These are phyloP conservation scores for Muntiacus muntjak DNA, from an alignment of 2,113 vertebrate species.

Conservation along the genomic window DNA sequence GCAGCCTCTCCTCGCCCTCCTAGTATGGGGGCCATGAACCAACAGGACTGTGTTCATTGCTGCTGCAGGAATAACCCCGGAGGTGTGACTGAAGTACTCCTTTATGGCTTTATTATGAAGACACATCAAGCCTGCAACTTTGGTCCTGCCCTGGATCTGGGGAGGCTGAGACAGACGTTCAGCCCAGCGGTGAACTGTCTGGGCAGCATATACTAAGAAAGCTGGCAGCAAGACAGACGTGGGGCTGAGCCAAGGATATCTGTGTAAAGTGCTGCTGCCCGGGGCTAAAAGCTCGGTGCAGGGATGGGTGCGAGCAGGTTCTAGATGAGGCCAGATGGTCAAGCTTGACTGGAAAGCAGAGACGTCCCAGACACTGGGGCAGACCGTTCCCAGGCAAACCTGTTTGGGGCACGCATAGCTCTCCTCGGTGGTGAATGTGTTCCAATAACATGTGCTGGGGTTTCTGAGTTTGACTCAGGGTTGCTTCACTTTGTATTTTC, in stretches of 20 bases:
- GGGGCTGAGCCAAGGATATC: background rate
- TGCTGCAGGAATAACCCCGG: background rate
- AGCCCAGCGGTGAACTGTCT: background rate
- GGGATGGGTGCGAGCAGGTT: background rate
- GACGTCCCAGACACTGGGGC: background rate
- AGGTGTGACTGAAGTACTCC: background rate
- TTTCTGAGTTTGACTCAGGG: background rate
- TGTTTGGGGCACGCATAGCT: background rate
- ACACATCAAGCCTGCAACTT: background rate
- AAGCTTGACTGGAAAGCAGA: background rate
- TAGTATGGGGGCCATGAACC: background rate
- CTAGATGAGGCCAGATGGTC: background rate
- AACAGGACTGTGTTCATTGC: background rate
- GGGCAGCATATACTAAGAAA: background rate
- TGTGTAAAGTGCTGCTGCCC: background rate
- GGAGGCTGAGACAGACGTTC: background rate
- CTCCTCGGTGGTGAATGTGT: background rate
- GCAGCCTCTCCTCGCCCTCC: background rate
- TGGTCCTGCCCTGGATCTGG: background rate
- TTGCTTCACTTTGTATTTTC: background rate
- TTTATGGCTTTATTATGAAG: background rate
- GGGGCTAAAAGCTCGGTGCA: background rate
- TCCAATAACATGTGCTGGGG: background rate
- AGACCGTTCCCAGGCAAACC: background rate
- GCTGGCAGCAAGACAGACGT: background rate